Evolutionary conservation across 2,113 vertebrate species (phyloP), one percentile per base, ranked within the genome.

Genomic region (Dicrurus megarhynchus): DNA sequence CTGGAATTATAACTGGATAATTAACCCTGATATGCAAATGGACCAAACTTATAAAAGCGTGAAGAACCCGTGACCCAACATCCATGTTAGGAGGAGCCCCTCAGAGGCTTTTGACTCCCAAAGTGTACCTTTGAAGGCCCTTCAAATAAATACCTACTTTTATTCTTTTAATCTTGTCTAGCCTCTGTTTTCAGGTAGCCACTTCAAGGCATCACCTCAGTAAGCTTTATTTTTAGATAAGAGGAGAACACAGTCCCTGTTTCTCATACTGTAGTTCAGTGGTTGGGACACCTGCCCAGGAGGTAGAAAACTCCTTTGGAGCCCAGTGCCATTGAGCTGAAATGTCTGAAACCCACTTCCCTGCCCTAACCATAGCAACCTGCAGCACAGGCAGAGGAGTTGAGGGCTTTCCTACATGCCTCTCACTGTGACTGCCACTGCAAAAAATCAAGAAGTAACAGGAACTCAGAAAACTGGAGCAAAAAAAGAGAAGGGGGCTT

Each of bases 191-290:
- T 49, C 49, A 49, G 49, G 49, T 26, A 49, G 49, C 49, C 23
- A 49, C 24, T 49, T 49, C 49, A 49, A 49, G 49, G 49, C 49
- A 49, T 26, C 24, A 49, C 49, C 13, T 74, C 57, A 57, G 86
- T 73, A 56, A 52, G 71, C 59, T 92, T 87, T 90, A 83, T 80
- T 92, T 96, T 94, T 94, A 88, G 75, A 50, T 50, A 77, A 80
- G 46, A 76, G 53, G 60, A 68, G 42, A 89, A 79, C 68, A 87
- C 32, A 63, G 41, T 80, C 32, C 16, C 26, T 55, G 16, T 60
- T 84, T 91, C 61, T 33, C 75, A n/a, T 83, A 80, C 53, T 87
- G 41, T 81, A 87, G 68, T 59, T 92, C 90, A 80, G 63, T 80
- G 88, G 35, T 85, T 90, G 76, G 68, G 92, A 91, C 86, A 87